phyloP scores from a whole-genome alignment of 30 jellyfish, hydroid and myxozoan species.

The Pelagia noctiluca region DNA sequence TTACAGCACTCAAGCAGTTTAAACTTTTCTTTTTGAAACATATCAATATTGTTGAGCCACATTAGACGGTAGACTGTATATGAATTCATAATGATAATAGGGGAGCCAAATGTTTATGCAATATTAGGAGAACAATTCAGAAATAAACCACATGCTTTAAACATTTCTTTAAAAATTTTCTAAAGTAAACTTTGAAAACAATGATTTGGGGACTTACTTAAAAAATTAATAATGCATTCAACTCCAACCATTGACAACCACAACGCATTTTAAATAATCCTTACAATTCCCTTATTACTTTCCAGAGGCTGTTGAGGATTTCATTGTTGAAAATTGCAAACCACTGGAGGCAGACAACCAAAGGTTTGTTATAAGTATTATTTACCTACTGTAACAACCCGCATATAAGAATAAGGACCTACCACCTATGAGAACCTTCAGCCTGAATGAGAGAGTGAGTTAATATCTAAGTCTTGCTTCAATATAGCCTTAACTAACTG shows the following conservation, averaged over 20 bases:
- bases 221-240: background rate
- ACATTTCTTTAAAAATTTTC: too few relatives aligned
- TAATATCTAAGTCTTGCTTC: background rate
- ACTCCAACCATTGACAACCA: background rate
- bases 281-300: background rate
- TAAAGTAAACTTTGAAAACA: too few relatives aligned
- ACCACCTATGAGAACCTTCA: too few relatives aligned
- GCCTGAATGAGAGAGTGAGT: background rate
- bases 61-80: too few relatives aligned
- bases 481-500: background rate
- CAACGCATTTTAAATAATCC: too few relatives aligned
- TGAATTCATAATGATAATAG: background rate
- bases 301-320: slow-evolving; percentile 40
- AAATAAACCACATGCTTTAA: background rate
- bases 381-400: too few relatives aligned
- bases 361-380: slow-evolving; percentile 27
- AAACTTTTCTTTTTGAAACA: background rate
- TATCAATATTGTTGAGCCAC: too few relatives aligned
- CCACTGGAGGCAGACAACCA: slow-evolving; percentile 46
- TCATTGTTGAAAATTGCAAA: slow-evolving; percentile 23
- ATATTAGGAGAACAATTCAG: background rate
- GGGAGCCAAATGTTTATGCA: background rate
- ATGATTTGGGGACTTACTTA: too few relatives aligned
- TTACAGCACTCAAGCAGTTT: background rate
- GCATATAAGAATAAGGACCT: too few relatives aligned